These are phyloP conservation scores for Apostichopus leukothele DNA, from an alignment of 53 echinoderm and acorn worm species.

Conservation along the genomic window DNA sequence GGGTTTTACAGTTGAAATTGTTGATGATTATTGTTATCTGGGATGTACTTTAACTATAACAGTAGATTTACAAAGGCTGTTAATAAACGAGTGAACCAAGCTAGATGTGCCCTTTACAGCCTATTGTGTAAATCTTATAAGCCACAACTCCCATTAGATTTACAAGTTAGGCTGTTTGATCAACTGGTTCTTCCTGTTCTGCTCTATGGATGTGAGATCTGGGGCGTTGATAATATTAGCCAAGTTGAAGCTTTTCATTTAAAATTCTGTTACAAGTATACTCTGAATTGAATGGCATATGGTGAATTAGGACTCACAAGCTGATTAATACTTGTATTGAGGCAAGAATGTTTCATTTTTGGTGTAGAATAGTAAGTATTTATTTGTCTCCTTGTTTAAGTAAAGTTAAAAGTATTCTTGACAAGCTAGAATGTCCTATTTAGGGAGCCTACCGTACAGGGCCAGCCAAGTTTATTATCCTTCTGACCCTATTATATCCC, in stretches of 20 bases:
- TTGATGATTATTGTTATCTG: neutral
- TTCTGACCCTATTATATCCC: neutral
- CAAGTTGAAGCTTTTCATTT: neutral
- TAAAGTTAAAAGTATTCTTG: neutral
- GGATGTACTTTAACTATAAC: neutral
- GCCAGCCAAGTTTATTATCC: neutral
- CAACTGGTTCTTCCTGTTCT: slow-evolving; percentile 21
- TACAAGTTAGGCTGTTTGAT: neutral
- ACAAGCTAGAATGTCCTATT: neutral
- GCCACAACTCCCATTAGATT: neutral
- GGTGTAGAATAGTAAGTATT: neutral
- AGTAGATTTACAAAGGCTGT: neutral
- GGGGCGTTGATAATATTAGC: neutral
- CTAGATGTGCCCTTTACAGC: neutral
- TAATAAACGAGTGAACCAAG: neutral
- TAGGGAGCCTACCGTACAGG: neutral
- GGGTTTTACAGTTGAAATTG: neutral
- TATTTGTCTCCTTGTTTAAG: neutral
- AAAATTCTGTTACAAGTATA: neutral
- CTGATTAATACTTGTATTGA: neutral
- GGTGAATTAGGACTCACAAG: neutral
- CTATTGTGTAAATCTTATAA: neutral
- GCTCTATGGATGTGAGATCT: slow-evolving; percentile 9
- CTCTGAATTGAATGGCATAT: neutral
- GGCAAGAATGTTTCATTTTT: neutral